These are phyloP conservation scores for Erethizon dorsatum DNA, from an alignment of 2,797 vertebrate genomes.

Conservation along the genomic window DNA sequence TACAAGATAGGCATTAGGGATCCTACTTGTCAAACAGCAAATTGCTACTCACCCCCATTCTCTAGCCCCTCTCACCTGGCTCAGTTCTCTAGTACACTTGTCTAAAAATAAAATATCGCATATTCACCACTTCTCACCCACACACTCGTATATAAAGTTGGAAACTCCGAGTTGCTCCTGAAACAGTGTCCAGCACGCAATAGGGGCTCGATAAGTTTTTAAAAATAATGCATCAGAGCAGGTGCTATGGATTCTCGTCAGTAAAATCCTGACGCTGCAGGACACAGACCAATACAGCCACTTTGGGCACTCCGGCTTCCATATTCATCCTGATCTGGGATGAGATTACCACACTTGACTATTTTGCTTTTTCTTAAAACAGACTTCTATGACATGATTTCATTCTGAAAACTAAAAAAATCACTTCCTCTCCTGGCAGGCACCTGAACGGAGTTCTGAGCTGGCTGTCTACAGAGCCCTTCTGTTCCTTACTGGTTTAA, in stretches of 20 bases:
- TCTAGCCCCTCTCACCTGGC: background rate
- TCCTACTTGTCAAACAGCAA: background rate
- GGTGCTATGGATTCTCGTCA: background rate
- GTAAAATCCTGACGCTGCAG: background rate
- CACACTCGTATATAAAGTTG: background rate
- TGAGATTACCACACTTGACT: slow-evolving; percentile 56
- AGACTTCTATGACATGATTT: slow-evolving; percentile 70
- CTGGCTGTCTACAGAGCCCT: slow-evolving; percentile 66
- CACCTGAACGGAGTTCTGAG: slow-evolving; percentile 66
- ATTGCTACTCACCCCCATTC: background rate
- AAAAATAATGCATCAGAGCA: background rate
- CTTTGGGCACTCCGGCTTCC: background rate
- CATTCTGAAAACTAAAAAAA: slow-evolving; percentile 80
- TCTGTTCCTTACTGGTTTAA: slow-evolving; percentile 77
- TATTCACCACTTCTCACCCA: background rate
- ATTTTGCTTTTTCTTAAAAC: slow-evolving; percentile 69
- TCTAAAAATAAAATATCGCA: background rate
- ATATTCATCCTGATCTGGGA: slow-evolving; percentile 43
- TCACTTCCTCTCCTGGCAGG: slow-evolving; percentile 82
- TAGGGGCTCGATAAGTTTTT: background rate
- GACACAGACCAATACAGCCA: background rate
- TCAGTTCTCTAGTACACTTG: background rate
- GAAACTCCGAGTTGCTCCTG: slow-evolving; percentile 3
- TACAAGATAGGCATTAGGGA: background rate
- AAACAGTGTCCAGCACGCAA: background rate